A percentile compares a stretch with the other conserved stretches of the same genome.
Conservation (phyloP, 35 echinoderm and acorn worm genomes). For the Stichopus chloronotus region DNA sequence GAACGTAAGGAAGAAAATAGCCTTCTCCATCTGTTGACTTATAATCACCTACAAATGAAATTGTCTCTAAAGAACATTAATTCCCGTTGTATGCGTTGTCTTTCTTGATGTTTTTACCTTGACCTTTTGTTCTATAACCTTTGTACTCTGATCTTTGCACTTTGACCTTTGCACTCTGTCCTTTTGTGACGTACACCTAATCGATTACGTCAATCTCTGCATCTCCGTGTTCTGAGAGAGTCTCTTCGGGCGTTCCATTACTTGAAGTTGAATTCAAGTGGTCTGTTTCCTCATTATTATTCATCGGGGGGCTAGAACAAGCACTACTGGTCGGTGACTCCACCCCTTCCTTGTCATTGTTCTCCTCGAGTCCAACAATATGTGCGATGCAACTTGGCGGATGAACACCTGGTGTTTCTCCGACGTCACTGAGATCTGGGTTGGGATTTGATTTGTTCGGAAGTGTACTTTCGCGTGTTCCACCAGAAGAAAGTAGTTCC, state of each 20-base stretch:
- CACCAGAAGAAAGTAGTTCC: constrained; percentile 89
- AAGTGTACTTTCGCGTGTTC: constrained; percentile 88
- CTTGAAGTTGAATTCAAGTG: not conserved
- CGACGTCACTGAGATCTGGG: constrained; percentile 98
- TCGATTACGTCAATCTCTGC: constrained; percentile 48
- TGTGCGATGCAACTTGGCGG: constrained; percentile 27
- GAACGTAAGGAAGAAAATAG: too few species aligned
- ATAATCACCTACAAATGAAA: too few species aligned
- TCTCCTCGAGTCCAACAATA: constrained; percentile 42
- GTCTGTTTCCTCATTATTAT: constrained; percentile 58
- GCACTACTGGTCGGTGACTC: constrained; percentile 81
- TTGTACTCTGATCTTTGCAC: not conserved
- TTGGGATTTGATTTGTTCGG: constrained; percentile 98
- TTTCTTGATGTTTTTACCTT: too few species aligned
- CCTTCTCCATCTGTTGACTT: too few species aligned
- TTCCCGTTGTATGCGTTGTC: too few species aligned
- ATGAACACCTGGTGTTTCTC: constrained; percentile 39
- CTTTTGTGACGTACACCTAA: not conserved
- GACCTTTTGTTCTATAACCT: too few species aligned
- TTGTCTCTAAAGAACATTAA: too few species aligned
- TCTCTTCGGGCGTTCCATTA: not conserved
- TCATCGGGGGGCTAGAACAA: constrained; percentile 70
- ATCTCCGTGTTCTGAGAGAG: constrained; percentile 16
- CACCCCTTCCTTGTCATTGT: constrained; percentile 55
- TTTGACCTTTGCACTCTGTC: not conserved